These are phyloP conservation scores for Andrena bicolor DNA, from an alignment of 2,888 invertebrate genomes.

Conservation along the genomic window DNA sequence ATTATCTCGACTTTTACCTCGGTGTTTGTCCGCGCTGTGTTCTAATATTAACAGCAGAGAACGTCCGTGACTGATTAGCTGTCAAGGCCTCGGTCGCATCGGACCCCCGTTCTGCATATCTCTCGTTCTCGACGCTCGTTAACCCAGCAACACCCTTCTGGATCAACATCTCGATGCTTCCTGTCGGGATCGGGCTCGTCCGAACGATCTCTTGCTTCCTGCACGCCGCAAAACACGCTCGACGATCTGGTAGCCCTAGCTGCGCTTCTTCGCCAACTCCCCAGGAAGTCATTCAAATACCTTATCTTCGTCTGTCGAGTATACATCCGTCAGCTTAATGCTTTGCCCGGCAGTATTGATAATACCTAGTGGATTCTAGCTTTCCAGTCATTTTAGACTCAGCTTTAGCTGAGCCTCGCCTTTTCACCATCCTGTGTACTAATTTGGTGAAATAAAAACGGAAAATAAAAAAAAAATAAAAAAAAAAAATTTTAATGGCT, in stretches of 20 bases:
- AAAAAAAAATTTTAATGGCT: no score
- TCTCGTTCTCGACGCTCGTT: constrained; percentile 40
- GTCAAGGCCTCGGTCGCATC: constrained; percentile 68
- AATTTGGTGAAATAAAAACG: no score
- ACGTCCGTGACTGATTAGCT: constrained; percentile 57
- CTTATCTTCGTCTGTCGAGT: constrained; percentile 3
- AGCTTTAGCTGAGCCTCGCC: no score
- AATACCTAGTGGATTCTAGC: not conserved
- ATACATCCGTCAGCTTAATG: constrained; percentile 14
- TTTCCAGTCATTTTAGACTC: not conserved
- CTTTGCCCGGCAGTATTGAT: not conserved
- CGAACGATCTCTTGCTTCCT: constrained; percentile 42
- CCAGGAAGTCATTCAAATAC: constrained; percentile 26
- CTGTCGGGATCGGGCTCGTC: constrained; percentile 13
- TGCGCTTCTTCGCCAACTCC: constrained; percentile 5
- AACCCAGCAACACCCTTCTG: constrained; percentile 32
- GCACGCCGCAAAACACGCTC: constrained; percentile 12
- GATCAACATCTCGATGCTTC: constrained; percentile 56
- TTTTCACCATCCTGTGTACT: no score
- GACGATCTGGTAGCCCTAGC: constrained; percentile 1
- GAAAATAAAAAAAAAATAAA: no score
- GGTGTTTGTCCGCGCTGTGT: constrained; percentile 39
- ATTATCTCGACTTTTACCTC: constrained; percentile 26
- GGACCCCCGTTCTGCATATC: constrained; percentile 55
- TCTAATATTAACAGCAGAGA: constrained; percentile 25